Base-by-base conservation (phyloP, 2,888 invertebrate species). In the Eubasilissa splendida region DNA sequence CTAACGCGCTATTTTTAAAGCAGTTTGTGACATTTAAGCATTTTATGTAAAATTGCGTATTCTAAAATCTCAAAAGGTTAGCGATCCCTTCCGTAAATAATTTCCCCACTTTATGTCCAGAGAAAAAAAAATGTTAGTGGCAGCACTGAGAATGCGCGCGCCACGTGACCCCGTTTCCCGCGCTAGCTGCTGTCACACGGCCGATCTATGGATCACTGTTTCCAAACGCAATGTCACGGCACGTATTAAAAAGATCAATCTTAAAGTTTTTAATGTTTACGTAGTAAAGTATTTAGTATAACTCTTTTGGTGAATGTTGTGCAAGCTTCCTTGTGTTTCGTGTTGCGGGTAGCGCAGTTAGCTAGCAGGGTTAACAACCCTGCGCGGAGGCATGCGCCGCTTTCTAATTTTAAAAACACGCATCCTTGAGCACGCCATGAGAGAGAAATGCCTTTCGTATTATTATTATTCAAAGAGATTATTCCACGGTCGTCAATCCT, bases 391-490 rank as follows among this genome's bases (percentile, higher is more conserved):
- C 79, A 77, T 81, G 78, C 81, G 81, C 80, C 81, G 83, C 83
- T 83, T 83, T 83, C 83, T 83, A 83, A 83, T 81, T 83, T 81
- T 83, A 82, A 77, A 77, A 80, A 71, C 82, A 82, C 83, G 82
- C 83, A 82, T 83, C 83, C 83, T 83, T 80, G 79, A 65, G 70
- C 80, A 78, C 77, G 76, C 76, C 77, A 81, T 73, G 60, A 77
- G 81, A 58, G 63, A 76, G 76, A 79, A 74, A 79, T 76, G 70
- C 70, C 70, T 70, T 70, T 68, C 53, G 22, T 70, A 54, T 70
- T 70, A 70, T 70, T 54, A 70, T 70, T 70, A 31, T 31, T 70
- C 54, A 53, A 42, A n/a, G 8, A 54, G 54, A 54, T 70, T 70
- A 54, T 31, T 70, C 70, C 70, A 70, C 70, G 22, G 58, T 58